Base-by-base conservation (phyloP, 2,888 invertebrate species). In the Ethmia dodecea region DNA sequence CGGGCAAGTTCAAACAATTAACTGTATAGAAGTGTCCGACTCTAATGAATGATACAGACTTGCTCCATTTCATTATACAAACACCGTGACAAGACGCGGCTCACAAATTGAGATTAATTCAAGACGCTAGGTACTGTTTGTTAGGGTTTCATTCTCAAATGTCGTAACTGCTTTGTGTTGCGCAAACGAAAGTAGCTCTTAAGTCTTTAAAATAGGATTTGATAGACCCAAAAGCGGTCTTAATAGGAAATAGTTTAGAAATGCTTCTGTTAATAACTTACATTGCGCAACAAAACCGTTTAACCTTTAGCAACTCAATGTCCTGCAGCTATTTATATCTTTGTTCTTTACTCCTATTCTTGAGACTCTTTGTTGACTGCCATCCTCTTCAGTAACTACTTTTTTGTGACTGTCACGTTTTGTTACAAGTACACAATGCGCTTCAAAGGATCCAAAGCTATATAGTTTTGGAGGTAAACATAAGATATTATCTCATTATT, bases 1-100 rank as follows among this genome's bases (percentile, higher is more conserved):
- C 68, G 72, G 61, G 68, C 78, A 73, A 83, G 84, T 86, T 86
- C 84, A 84, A 81, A 83, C 81, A 84, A 84, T 84, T 80, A 81
- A 84, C 75, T 75, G 77, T 78, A 81, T 75, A 79, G 78, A 81
- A 83, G 81, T 81, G 84, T 78, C 78, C 83, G 76, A 80, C 81
- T 76, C 78, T 77, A 84, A 83, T 81, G 79, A 81, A 83, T 78
- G 81, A 78, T 74, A 66, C 77, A 76, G 69, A 70, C 70, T 75
- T 77, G 76, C 69, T 77, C 71, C 73, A 65, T 73, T 78, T 75
- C 75, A 78, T 78, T 78, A 78, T 67, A 81, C 74, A 81, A 81
- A 80, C 76, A 26, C 83, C 74, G 80, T 77, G 81, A 80, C 84
- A 78, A 74, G 72, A 73, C 62, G 65, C 52, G 65, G 60, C 71